Percentiles rank a stretch among this genome's conserved stretches.
Conservation (phyloP, 2,113 vertebrate species). For the Labeo catla region DNA sequence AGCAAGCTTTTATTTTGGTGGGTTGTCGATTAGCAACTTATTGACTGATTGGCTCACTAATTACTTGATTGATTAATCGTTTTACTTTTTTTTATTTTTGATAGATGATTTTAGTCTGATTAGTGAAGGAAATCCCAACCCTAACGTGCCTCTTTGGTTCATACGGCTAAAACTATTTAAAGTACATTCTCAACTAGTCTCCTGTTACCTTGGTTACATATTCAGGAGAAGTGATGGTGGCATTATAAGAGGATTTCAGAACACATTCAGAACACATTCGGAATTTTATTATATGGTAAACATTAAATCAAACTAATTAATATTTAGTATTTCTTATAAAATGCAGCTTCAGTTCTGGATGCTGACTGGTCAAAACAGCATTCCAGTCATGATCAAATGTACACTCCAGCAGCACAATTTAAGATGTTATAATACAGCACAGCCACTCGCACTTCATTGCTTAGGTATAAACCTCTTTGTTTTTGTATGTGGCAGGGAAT, state of each 20-base stretch:
- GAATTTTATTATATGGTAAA: not conserved
- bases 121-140: not conserved
- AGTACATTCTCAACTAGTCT: constrained; percentile 32
- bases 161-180: constrained; percentile 20
- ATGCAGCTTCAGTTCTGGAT: not conserved
- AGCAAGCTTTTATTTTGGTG: too few relatives aligned
- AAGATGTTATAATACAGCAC: not conserved
- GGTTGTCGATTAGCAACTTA: too few relatives aligned
- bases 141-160: not conserved
- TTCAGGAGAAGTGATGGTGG: constrained; percentile 2
- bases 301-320: not conserved
- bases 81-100: not conserved
- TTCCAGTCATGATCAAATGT: not conserved
- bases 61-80: not conserved
- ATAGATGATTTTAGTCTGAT: not conserved
- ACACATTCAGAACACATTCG: too few relatives aligned
- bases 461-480: constrained; percentile 5
- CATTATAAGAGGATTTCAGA: constrained; percentile 2
- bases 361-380: not conserved
- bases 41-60: too few relatives aligned
- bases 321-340: not conserved
- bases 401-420: not conserved
- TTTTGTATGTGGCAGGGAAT: constrained; percentile 68
- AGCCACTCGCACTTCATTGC: not conserved
- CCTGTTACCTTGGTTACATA: constrained; percentile 40